Percentiles rank a stretch among this genome's conserved stretches.
Evolutionary conservation across 2,888 invertebrate species (phyloP).

Genomic region (Rosalia funebris): DNA sequence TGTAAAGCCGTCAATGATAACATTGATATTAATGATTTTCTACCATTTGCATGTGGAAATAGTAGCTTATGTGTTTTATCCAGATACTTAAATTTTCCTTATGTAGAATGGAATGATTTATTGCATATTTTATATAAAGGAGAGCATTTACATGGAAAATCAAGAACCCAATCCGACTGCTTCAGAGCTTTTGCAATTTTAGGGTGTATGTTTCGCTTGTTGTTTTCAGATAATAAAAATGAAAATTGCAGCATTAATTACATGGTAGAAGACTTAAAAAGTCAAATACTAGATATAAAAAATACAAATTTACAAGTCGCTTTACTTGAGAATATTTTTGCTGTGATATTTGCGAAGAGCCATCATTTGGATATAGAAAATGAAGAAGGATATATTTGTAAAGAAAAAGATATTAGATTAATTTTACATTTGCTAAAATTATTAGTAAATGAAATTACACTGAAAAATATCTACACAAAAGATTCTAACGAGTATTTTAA

Average conservation of each 20-base stretch:
- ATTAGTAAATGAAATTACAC: slow-evolving; percentile 66
- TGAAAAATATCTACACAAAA: slow-evolving; percentile 59
- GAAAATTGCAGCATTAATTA: slow-evolving; percentile 32
- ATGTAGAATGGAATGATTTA: slow-evolving; percentile 43
- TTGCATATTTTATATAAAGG: slow-evolving; percentile 41
- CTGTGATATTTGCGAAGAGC: slow-evolving; percentile 65
- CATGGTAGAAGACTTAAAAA: slow-evolving; percentile 34
- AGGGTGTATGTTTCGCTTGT: slow-evolving; percentile 36
- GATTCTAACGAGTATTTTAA: slow-evolving; percentile 53
- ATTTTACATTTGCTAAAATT: slow-evolving; percentile 69
- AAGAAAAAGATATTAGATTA: slow-evolving; percentile 69
- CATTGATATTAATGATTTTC: slow-evolving; percentile 38
- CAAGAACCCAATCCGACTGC: slow-evolving; percentile 34
- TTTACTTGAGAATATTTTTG: slow-evolving; percentile 78
- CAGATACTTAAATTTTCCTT: slow-evolving; percentile 47
- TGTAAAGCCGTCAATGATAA: slow-evolving; percentile 42
- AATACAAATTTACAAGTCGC: slow-evolving; percentile 64
- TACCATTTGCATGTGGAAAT: slow-evolving; percentile 41
- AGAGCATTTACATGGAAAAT: slow-evolving; percentile 33
- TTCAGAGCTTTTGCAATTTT: slow-evolving; percentile 39
- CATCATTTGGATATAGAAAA: slow-evolving; percentile 11
- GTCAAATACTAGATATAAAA: slow-evolving; percentile 38
- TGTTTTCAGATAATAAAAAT: slow-evolving; percentile 28
- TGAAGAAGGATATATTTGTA: slow-evolving; percentile 68
- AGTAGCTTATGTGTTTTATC: slow-evolving; percentile 49